Evolutionary conservation across 2,888 invertebrate species (phyloP), one percentile per base, ranked within the genome.

Genomic region (Ashinkailepas kermadecensis): DNA sequence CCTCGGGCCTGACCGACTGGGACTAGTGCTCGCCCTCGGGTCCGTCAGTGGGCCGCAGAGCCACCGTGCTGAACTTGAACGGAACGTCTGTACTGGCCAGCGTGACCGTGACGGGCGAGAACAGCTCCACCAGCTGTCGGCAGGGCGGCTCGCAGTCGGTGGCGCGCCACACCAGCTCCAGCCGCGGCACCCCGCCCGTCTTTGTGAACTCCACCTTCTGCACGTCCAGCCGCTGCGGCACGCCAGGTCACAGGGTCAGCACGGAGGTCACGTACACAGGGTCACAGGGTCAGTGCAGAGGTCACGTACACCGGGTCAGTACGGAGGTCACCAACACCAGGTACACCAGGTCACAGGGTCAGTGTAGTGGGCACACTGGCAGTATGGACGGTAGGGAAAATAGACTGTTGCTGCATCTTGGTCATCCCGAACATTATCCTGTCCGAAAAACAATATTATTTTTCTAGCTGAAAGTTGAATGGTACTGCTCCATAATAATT

Each of bases 221-320:
- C 78, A 57, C 83, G 6, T 80, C 56, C 21, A 83, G 82, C n/a
- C 78, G 80, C 39, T 82, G 80, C 15, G 80, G 21, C 8, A 39
- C 64, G 10, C 18, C 18, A 15, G 65, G 58, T 64, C 12, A 57
- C 56, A 23, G 81, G 74, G 23, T 64, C 79, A 70, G 39, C 4
- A 39, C 39, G 39, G 39, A 39, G 39, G 39, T 39, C 39, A 39
- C 39, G 39, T 39, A 39, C 39, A 39, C 39, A 3, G 39, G 4
- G 39, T 39, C 39, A 39, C 39, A 39, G 39, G 4, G 39, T 1
- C 39, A 39, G 39, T 4, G 4, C 39, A 4, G 39, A 39, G 39
- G 4, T 39, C 39, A 39, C 39, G 39, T 39, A 79, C 74, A 21
- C 74, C 74, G 74, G 18, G 21, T 15, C 56, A 56, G 54, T 8